Base-by-base conservation (phyloP, 2,113 vertebrate species). In the Vulpes ferrilata region DNA sequence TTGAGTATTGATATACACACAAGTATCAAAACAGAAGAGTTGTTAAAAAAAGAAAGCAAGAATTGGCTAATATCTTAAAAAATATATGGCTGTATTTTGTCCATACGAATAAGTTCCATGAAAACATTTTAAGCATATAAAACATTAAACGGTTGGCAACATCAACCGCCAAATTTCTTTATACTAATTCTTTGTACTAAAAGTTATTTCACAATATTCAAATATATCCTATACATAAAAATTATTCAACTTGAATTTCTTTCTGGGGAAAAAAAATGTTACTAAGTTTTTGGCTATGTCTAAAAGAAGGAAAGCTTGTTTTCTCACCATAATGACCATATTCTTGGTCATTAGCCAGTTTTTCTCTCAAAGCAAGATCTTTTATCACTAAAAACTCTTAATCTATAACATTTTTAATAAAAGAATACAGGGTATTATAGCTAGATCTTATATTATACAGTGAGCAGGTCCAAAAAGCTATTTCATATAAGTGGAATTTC, bases 401-500 rank as follows among this genome's bases (percentile, higher is more conserved):
- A 64, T 57, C 55, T 23, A 11, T 59, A 71, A 60, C 0, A 43
- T 7, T 90, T 97, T 92, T 71, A 83, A 71, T 74, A 59, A 64
- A 65, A 59, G 48, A 53, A 30, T n/a, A 73, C 15, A 76, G 11
- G 38, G 35, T 74, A 35, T 25, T 69, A 32, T 48, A 88, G 16
- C 13, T 30, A 83, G 19, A 71, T n/a, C 16, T 95, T 35, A 88
- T 64, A 57, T 76, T 62, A 82, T 74, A 1, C 20, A 74, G 16
- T 7, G 19, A 7, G 3, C 15, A 65, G 15, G 22, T 57, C 57
- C 76, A 30, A 93, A 53, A 93, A 32, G 23, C 25, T 87, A 9
- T 43, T 71, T 80, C 23, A 69, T 78, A 59, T 27, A 64, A 94
- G 64, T 67, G n/a, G 30, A 94, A 82, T 84, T 85, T 91, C 86